Evolutionary conservation across 2,113 vertebrate species (phyloP), one percentile per base, ranked within the genome.

Genomic region (Pungitius pungitius): DNA sequence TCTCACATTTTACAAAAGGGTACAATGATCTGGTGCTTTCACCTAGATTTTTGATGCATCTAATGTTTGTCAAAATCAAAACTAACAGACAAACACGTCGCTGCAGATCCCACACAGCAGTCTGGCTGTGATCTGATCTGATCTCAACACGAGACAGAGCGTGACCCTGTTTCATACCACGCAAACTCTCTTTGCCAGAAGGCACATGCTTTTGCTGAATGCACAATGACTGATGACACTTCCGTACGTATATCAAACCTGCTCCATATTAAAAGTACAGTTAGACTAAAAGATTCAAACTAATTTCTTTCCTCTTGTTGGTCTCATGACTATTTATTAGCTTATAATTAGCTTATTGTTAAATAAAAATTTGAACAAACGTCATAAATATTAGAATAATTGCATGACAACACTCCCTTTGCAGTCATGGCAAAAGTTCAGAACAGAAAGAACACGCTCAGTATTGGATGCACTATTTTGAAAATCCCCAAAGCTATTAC

Each of bases 401-500:
- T 71, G 18, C 73, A 69, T 65, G 65, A 56, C 67, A 59, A 72
- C 42, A n/a, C 27, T 18, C 33, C 12, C n/a, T 42, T 6, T 64
- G 10, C 45, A 58, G 58, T 7, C 33, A 22, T 33, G 39, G 15
- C 74, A 65, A 67, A 73, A n/a, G 63, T 87, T 77, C 0, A 3
- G 69, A 77, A 77, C 61, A 85, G 20, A 54, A 55, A 54, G 57
- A 86, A 81, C 68, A 71, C 17, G 1, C 49, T 11, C 30, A 57
- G 55, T 68, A 63, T 78, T 80, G 57, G 59, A 76, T 73, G 66
- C 59, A 59, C 37, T 69, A 51, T 76, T 85, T 71, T 69, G 17
- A 77, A 86, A 77, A 80, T 75, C 64, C 71, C 82, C 75, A 79
- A 88, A 64, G 60, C 79, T 82, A 75, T 88, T 87, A 75, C 89